A percentile compares a stretch with the other conserved stretches of the same genome.
phyloP scores from a whole-genome alignment of 2,113 vertebrate species.

The Sander lucioperca region DNA sequence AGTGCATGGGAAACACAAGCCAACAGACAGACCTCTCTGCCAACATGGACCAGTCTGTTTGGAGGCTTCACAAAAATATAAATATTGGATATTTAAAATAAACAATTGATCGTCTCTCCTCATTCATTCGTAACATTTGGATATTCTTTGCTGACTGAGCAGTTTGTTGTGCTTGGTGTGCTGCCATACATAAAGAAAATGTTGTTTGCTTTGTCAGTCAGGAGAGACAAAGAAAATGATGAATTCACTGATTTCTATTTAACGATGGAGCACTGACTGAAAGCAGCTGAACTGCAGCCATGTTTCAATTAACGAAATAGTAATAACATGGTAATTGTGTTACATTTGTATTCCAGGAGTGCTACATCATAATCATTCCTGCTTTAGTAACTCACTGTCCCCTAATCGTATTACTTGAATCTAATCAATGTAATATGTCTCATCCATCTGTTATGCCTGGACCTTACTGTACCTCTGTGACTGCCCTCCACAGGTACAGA shows the following conservation, averaged over 20 bases:
- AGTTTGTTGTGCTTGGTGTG: conserved; percentile 70
- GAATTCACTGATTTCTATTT: conserved; percentile 31
- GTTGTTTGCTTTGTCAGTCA: conserved; percentile 47
- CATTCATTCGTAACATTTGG: conserved; percentile 77
- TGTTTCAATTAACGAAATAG: not conserved
- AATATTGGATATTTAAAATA: conserved; percentile 84
- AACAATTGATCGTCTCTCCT: conserved; percentile 82
- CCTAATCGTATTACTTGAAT: not conserved
- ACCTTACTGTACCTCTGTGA: conserved; percentile 4
- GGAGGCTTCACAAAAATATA: conserved; percentile 79
- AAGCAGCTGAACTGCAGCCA: not conserved
- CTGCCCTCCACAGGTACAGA: conserved; percentile 87
- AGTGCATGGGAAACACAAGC: conserved; percentile 70
- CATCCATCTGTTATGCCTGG: not conserved
- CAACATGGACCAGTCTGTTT: conserved; percentile 78
- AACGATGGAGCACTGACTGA: conserved; percentile 3
- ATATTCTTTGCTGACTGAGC: conserved; percentile 73
- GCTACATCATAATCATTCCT: not conserved
- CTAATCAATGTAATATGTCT: not conserved
- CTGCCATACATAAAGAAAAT: conserved; percentile 58
- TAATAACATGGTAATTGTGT: not conserved
- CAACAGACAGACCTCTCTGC: conserved; percentile 78
- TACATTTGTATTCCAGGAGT: conserved; percentile 1
- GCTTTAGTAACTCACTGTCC: not conserved
- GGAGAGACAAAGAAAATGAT: conserved; percentile 35